phyloP scores from a whole-genome alignment of 1,140 invertebrate species.

The Musca domestica region DNA sequence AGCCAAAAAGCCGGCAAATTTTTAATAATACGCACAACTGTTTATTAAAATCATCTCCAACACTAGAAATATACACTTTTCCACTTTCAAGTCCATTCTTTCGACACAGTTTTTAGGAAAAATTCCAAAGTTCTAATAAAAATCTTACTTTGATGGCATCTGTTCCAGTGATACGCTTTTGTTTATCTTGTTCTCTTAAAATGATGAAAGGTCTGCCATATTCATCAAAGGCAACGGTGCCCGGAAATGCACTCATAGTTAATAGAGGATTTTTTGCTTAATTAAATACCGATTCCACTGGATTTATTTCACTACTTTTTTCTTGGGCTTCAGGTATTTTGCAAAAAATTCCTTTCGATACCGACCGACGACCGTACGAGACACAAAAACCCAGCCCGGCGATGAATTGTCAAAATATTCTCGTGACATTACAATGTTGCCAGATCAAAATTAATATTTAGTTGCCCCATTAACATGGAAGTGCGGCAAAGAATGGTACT shows the following conservation, averaged over 20 bases:
- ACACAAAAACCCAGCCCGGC: neutral
- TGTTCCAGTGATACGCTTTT: conserved; percentile 90
- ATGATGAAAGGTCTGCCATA: conserved; percentile 98
- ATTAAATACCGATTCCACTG: conserved; percentile 18
- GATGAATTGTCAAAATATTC: conserved; percentile 16
- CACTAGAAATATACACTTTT: too few species aligned
- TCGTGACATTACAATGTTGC: neutral
- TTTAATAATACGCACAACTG: neutral
- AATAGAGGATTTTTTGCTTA: neutral
- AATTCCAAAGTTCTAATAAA: neutral
- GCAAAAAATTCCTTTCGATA: conserved; percentile 7
- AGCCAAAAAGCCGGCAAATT: conserved; percentile 1
- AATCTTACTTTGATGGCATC: conserved; percentile 91
- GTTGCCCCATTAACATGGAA: too few species aligned
- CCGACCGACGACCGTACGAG: conserved; percentile 6
- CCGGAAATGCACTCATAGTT: conserved; percentile 66
- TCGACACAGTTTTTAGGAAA: too few species aligned
- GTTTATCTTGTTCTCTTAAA: conserved; percentile 91
- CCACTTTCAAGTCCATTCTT: too few species aligned
- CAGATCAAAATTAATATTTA: too few species aligned
- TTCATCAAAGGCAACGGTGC: conserved; percentile 96
- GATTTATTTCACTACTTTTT: conserved; percentile 24
- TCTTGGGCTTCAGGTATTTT: neutral
- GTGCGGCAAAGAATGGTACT: too few species aligned
- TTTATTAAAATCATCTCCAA: too few species aligned